Evolutionary conservation across 2,797 vertebrate species (phyloP).

Genomic region (Prunella strophiata): DNA sequence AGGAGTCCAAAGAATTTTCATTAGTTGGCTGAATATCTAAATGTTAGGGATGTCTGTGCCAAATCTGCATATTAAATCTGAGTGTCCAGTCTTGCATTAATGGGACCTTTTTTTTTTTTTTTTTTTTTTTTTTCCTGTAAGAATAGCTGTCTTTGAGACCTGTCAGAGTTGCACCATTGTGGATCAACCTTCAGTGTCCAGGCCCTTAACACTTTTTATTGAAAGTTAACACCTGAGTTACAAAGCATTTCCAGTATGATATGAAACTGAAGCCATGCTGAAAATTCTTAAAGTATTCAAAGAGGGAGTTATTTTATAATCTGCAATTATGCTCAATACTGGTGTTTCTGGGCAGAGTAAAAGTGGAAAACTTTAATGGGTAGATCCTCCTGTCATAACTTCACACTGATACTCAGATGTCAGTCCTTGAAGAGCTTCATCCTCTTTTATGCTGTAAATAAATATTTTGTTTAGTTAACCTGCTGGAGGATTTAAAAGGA

Average conservation of each 20-base stretch:
- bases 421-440: background rate
- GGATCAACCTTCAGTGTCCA: background rate
- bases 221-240: background rate
- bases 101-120: background rate
- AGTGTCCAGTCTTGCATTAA: background rate
- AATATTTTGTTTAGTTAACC: conserved; percentile 31
- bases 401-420: background rate
- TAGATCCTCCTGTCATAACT: background rate
- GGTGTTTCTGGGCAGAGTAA: background rate
- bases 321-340: background rate
- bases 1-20: background rate
- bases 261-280: background rate
- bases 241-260: background rate
- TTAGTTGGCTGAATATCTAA: background rate
- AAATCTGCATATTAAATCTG: background rate
- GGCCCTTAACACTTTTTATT: background rate
- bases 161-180: background rate
- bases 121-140: background rate
- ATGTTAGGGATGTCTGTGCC: background rate
- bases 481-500: conserved; percentile 1
- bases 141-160: background rate
- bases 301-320: background rate
- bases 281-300: background rate
- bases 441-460: background rate
- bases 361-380: background rate